A percentile compares a stretch with the other conserved stretches of the same genome.
These are phyloP conservation scores for Hepsetus odoe DNA, from an alignment of 2,113 vertebrate genomes.

Conservation along the genomic window DNA sequence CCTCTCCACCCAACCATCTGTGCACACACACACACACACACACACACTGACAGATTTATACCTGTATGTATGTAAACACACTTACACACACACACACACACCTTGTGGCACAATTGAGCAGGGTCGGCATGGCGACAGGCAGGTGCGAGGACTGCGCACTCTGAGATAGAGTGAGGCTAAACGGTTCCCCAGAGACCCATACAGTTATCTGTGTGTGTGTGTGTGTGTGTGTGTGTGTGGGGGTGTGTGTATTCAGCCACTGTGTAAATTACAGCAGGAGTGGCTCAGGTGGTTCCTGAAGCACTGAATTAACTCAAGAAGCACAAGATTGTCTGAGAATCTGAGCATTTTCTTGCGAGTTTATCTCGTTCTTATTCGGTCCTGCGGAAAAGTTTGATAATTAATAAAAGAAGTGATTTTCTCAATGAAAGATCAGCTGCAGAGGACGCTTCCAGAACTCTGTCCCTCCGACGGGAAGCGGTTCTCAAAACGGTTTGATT, in stretches of 20 bases:
- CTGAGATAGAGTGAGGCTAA: conserved; percentile 6
- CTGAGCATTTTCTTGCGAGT: no score
- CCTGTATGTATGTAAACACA: background rate
- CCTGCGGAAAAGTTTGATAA: no score
- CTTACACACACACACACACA: background rate
- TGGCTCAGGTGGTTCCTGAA: background rate
- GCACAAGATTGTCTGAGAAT: background rate
- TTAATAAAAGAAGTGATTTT: no score
- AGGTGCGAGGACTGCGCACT: background rate
- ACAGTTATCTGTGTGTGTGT: conserved; percentile 17
- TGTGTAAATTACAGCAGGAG: no score
- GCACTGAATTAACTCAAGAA: background rate
- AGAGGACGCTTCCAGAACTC: no score
- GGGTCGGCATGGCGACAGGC: background rate
- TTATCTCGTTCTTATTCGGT: no score
- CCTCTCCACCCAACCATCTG: conserved; percentile 70
- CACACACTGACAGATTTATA: conserved; percentile 17
- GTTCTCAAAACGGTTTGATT: no score
- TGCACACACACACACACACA: conserved; percentile 30
- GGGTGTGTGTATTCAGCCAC: no score
- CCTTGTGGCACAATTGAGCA: background rate
- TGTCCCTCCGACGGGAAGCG: no score
- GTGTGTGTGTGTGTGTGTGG: conserved; percentile 47
- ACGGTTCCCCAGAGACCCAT: background rate
- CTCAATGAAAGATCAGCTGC: no score